A percentile compares a stretch with the other conserved stretches of the same genome.
Conservation (phyloP, 2,113 vertebrate species). For the Ammodytes dubius region DNA sequence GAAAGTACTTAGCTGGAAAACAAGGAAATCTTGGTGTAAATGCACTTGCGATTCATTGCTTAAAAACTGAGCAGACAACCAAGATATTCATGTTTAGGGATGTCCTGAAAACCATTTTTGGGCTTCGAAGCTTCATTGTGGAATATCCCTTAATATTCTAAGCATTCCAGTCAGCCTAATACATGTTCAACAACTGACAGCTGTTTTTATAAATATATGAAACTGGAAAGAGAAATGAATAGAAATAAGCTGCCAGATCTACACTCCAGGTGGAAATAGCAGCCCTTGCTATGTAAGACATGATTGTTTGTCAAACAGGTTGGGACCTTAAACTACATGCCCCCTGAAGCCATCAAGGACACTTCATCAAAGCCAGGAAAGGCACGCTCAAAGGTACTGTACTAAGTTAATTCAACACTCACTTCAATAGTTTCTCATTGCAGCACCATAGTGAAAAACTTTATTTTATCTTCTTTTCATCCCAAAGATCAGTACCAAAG, state of each 20-base stretch:
- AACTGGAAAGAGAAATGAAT: background rate
- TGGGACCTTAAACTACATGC: constrained; percentile 98
- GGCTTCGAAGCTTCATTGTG: too few species aligned
- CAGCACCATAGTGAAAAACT: background rate
- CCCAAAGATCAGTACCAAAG: constrained; percentile 94
- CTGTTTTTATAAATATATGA: background rate
- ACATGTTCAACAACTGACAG: background rate
- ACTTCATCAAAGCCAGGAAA: constrained; percentile 91
- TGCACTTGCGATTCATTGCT: background rate
- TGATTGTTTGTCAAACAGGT: constrained; percentile 82
- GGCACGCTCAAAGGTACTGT: constrained; percentile 90
- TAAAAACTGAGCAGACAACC: background rate
- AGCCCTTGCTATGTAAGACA: background rate
- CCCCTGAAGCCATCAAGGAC: constrained; percentile 96
- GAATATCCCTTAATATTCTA: too few species aligned
- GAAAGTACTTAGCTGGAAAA: background rate
- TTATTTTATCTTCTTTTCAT: background rate
- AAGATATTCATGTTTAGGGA: background rate
- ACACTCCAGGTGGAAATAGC: background rate
- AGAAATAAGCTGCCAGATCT: background rate
- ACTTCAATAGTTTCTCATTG: background rate
- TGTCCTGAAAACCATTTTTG: too few species aligned
- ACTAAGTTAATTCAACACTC: background rate
- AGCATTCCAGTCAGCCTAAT: background rate
- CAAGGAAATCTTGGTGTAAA: background rate